phyloP scores from a whole-genome alignment of 2,888 invertebrate genomes.

The Lasioglossum marginatum region DNA sequence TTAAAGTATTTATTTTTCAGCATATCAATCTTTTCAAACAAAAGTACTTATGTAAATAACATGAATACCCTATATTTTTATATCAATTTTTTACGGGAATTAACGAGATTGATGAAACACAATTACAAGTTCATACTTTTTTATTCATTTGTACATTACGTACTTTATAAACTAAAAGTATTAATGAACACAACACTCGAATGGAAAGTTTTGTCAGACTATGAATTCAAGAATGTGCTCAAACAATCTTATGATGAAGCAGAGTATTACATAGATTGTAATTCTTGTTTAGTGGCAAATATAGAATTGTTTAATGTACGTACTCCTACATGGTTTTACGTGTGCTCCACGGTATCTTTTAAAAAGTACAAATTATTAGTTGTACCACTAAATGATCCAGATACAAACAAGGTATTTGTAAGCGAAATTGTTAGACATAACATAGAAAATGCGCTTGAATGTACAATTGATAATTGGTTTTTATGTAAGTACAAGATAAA shows the following conservation, averaged over 20 bases:
- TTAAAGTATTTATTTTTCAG: conserved; percentile 26
- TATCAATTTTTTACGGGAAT: conserved; percentile 47
- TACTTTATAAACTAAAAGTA: conserved; percentile 61
- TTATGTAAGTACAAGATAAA: conserved; percentile 74
- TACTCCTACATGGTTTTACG: conserved; percentile 65
- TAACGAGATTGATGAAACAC: conserved; percentile 61
- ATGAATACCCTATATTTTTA: conserved; percentile 46
- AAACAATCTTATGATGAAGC: conserved; percentile 48
- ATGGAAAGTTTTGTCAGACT: conserved; percentile 63
- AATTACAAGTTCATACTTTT: conserved; percentile 71
- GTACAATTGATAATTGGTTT: conserved; percentile 68
- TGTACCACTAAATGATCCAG: conserved; percentile 59
- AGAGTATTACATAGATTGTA: conserved; percentile 67
- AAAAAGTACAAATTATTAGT: conserved; percentile 77
- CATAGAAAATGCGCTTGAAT: conserved; percentile 68
- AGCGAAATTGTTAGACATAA: conserved; percentile 78
- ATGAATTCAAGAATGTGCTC: conserved; percentile 61
- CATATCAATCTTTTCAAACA: background rate
- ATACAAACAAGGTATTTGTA: conserved; percentile 69
- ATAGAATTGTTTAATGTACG: conserved; percentile 32
- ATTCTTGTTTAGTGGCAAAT: conserved; percentile 73
- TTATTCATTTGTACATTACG: conserved; percentile 72
- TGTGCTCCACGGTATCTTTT: conserved; percentile 71
- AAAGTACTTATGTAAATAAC: background rate
- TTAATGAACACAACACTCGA: conserved; percentile 62